phyloP scores from a whole-genome alignment of 2,888 invertebrate species.

The Phytoseiulus persimilis region DNA sequence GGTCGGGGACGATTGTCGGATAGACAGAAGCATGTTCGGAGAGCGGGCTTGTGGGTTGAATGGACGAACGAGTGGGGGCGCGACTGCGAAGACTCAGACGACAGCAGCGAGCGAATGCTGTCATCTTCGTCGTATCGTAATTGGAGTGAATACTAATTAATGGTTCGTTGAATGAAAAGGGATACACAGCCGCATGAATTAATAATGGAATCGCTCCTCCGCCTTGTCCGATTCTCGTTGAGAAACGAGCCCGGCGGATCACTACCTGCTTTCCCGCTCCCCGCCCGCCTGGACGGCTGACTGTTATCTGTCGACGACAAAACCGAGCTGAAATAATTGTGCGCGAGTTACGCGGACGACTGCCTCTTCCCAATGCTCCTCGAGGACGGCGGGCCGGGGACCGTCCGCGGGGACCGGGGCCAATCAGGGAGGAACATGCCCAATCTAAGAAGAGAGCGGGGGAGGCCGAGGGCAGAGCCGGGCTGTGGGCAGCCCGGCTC shows the following conservation, averaged over 20 bases:
- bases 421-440: neutral
- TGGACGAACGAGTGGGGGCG: neutral
- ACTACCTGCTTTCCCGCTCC: neutral
- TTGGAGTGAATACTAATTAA: slow-evolving; percentile 5
- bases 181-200: neutral
- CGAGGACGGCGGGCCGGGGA: neutral
- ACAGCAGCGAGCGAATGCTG: neutral
- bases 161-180: neutral
- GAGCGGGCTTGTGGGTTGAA: neutral
- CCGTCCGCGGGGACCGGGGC: neutral
- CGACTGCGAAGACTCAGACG: neutral
- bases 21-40: neutral
- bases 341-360: neutral
- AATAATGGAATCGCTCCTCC: neutral
- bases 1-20: neutral
- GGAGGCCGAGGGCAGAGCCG: neutral
- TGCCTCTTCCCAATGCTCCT: neutral
- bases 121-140: neutral
- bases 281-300: neutral
- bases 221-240: neutral
- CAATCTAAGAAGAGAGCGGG: neutral
- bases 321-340: slow-evolving; percentile 5
- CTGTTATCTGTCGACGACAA: slow-evolving; percentile 38
- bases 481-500: neutral
- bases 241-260: neutral